Percentiles rank a stretch among this genome's conserved stretches.
Evolutionary conservation across 2,888 invertebrate species (phyloP).

Genomic region (Spilarctia lutea): DNA sequence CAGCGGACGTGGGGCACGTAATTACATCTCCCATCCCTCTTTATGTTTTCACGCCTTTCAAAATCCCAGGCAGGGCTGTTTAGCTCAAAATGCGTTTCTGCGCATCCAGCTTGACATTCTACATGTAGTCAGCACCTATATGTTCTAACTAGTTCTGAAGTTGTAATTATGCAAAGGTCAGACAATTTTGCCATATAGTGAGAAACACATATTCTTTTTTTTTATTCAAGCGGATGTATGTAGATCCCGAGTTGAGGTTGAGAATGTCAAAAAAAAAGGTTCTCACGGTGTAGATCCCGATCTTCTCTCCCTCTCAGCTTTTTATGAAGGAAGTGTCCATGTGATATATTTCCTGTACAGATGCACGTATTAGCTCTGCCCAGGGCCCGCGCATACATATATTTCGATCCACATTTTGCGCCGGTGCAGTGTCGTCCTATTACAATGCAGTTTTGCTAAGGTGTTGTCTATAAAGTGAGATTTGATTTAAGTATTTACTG

Average conservation of each 20-base stretch:
- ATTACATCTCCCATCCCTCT: conserved; percentile 67
- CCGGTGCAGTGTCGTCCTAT: conserved; percentile 41
- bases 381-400: conserved; percentile 40
- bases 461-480: conserved; percentile 20
- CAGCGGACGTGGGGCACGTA: conserved; percentile 71
- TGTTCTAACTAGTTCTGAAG: conserved; percentile 44
- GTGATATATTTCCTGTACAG: conserved; percentile 70
- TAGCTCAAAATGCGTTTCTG: conserved; percentile 69
- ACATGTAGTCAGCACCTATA: conserved; percentile 54
- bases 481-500: conserved; percentile 31
- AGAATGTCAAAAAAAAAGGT: conserved; percentile 64
- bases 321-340: conserved; percentile 63
- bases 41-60: conserved; percentile 74
- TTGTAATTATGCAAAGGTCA: conserved; percentile 69
- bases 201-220: conserved; percentile 56
- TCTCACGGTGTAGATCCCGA: conserved; percentile 73
- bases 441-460: conserved; percentile 27
- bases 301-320: conserved; percentile 56
- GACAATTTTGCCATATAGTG: conserved; percentile 65
- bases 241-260: conserved; percentile 53
- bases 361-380: conserved; percentile 53
- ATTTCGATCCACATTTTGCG: conserved; percentile 44
- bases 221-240: conserved; percentile 68
- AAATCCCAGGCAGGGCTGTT: conserved; percentile 68
- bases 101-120: conserved; percentile 63